Conservation (phyloP, 2,113 vertebrate species). For the Stomatorhinus ivindoensis region DNA sequence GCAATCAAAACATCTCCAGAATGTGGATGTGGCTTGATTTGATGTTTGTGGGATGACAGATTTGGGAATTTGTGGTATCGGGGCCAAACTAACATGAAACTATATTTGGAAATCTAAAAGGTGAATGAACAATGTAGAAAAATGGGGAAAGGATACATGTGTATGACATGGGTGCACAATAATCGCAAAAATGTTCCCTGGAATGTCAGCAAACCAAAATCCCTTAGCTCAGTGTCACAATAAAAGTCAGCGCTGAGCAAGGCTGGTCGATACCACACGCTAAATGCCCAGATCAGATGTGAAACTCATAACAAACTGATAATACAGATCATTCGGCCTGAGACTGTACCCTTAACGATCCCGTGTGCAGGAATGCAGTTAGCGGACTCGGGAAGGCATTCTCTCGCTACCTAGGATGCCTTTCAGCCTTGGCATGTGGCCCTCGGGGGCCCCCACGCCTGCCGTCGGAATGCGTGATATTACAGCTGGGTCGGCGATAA, state of each 20-base stretch:
- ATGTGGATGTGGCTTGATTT: not conserved
- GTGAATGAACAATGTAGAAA: not conserved
- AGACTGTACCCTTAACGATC: not conserved
- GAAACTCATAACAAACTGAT: not conserved
- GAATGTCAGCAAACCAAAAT: not conserved
- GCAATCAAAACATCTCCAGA: not conserved
- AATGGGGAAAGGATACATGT: not conserved
- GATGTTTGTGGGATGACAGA: not conserved
- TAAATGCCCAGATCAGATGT: not conserved
- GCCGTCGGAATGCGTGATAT: not conserved
- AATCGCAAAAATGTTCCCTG: not conserved
- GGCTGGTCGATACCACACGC: not conserved
- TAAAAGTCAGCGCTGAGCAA: not conserved
- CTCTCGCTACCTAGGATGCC: not conserved
- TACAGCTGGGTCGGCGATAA: not conserved
- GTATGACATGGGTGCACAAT: not conserved
- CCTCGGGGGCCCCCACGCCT: not conserved
- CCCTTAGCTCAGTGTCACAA: not conserved
- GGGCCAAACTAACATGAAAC: not conserved
- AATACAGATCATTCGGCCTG: not conserved
- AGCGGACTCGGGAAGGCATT: not conserved
- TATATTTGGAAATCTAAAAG: not conserved
- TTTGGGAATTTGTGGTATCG: not conserved
- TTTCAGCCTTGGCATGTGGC: not conserved
- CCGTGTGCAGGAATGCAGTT: not conserved